Percentiles rank a stretch among this genome's conserved stretches.
Conservation (phyloP, 2,888 invertebrate species). For the Beris chalybata region DNA sequence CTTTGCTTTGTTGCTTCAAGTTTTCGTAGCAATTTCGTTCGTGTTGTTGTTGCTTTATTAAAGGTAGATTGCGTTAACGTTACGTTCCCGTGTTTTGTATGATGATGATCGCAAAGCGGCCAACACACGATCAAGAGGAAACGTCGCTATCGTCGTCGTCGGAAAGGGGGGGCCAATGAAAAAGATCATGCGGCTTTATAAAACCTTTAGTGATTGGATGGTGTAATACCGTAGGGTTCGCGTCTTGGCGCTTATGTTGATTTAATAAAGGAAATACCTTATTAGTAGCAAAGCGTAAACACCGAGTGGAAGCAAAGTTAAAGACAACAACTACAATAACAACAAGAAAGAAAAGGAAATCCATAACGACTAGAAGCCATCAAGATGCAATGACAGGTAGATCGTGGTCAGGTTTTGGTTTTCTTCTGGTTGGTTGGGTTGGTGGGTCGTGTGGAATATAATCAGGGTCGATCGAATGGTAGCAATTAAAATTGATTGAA, state of each 20-base stretch:
- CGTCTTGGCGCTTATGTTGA: constrained; percentile 33
- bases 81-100: too few species aligned
- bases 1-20: too few species aligned
- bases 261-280: constrained; percentile 35
- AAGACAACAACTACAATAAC: too few species aligned
- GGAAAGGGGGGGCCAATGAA: too few species aligned
- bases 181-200: too few species aligned
- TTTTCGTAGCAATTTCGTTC: too few species aligned
- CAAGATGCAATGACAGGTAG: constrained; percentile 30
- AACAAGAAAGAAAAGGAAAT: background rate
- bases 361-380: constrained; percentile 25
- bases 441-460: background rate
- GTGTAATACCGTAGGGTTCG: constrained; percentile 27
- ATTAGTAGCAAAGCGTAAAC: constrained; percentile 34
- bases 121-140: too few species aligned
- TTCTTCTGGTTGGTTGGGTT: background rate
- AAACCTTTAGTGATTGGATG: constrained; percentile 18
- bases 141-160: too few species aligned
- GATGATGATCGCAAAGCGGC: too few species aligned
- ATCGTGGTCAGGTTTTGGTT: constrained; percentile 26
- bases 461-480: constrained; percentile 6
- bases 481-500: constrained; percentile 20
- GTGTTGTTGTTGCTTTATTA: too few species aligned
- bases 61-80: too few species aligned
- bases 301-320: constrained; percentile 24